Evolutionary conservation across 2,888 invertebrate species (phyloP).

Genomic region (Caenorhabditis sp.): DNA sequence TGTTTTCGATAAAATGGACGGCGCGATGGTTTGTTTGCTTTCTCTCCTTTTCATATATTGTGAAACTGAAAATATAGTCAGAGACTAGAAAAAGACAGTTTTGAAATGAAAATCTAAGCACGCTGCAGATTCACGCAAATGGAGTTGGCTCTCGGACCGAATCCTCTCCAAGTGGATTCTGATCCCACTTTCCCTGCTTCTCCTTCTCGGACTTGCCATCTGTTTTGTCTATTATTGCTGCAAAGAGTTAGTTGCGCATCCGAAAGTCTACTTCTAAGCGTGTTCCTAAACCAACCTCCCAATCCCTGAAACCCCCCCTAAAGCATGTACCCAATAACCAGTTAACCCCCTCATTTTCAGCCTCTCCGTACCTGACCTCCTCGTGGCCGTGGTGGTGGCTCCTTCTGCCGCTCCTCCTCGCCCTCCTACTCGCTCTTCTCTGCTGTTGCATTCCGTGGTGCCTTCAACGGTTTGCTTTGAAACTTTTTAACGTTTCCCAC

Average conservation of each 20-base stretch:
- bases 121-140: conserved; percentile 64
- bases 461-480: conserved; percentile 74
- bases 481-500: no score
- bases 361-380: conserved; percentile 71
- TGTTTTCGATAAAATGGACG: no score
- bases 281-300: not conserved
- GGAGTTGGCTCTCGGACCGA: conserved; percentile 56
- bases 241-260: conserved; percentile 55
- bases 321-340: not conserved
- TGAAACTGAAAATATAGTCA: no score
- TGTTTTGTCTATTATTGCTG: conserved; percentile 59
- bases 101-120: no score
- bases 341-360: no score
- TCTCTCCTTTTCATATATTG: not conserved
- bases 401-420: conserved; percentile 74
- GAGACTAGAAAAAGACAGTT: not conserved
- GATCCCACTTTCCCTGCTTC: conserved; percentile 56
- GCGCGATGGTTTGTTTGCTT: not conserved
- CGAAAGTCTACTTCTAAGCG: not conserved
- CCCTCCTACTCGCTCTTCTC: conserved; percentile 77
- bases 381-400: conserved; percentile 80
- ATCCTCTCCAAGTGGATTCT: conserved; percentile 65
- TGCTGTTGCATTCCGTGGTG: conserved; percentile 79
- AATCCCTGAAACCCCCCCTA: not conserved
- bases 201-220: conserved; percentile 46